Base-by-base conservation (phyloP, 1,140 invertebrate genomes). In the Penaeus chinensis region DNA sequence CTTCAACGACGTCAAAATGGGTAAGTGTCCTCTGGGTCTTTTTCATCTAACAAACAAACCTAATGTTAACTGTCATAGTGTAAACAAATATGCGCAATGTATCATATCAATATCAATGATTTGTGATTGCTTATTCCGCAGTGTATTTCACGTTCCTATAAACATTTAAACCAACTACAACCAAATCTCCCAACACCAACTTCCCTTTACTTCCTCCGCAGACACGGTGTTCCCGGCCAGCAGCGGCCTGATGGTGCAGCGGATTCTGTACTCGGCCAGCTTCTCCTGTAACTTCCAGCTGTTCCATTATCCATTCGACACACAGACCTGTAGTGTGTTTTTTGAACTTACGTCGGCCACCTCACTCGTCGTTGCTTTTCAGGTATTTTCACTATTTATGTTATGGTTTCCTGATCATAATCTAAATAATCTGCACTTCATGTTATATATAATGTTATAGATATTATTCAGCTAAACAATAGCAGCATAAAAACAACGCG, bases 1-100 rank as follows among this genome's bases (percentile, higher is more conserved):
- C 71, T 85, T 79, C 74, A 85, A 85, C 63, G 84, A 85, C 71
- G 84, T 85, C n/a, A 63, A 42, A 69, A 85, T 85, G 84, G 84
- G 84, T 85, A 32, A 42, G 16, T 54, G 8, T 54, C 11, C 54
- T 13, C 54, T 54, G 5, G 54, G 54, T 2, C 54, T 54, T 54
- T 54, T 11, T 54, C 10, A 54, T 54, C 10, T 11, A 10, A 54
- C 11, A 13, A 16, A 54, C 11, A 11, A 16, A 16, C 54, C 54
- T 54, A 54, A 16, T 10, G 54, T 54, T 2, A 54, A 54, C 5
- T 54, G 10, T 13, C 16, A 54, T 10, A 47, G 7, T 8, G 16
- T 54, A 54, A 16, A 11, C 54, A 13, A 54, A 54, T 42, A 5
- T 8, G 54, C 2, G 16, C 54, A 54, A 54, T 54, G 10, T 74